Evolutionary conservation across 2,797 vertebrate genomes (phyloP), one percentile per base, ranked within the genome.

Genomic region (Acanthurus leucopareius): DNA sequence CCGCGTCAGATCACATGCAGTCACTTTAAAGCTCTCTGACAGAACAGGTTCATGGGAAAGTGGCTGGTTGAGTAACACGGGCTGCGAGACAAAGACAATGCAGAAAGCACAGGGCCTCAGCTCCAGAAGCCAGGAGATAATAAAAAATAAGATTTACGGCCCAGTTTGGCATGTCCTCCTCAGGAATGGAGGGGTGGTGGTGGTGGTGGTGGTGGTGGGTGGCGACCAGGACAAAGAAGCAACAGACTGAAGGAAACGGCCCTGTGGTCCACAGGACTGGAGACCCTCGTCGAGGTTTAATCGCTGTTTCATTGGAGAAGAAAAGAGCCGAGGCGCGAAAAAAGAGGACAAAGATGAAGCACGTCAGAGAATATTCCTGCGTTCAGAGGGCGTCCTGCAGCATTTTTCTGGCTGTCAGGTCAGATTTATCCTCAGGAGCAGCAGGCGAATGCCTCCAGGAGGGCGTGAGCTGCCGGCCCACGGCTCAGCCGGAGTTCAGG

Each of bases 181-280:
- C 35, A 69, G 44, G 35, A 51, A 16, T 11, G 62, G 52, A n/a
- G 47, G 68, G 48, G 52, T 0, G 22, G 56, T 0, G 52, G 10
- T 3, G 49, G 28, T 38, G 38, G 38, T 38, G 38, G 38, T 38
- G 38, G 4, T 38, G 38, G 38, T 38, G 38, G 38, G 38, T 1
- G 38, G 38, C 38, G 1, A 13, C 32, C 59, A 16, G 77, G 80
- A 80, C 80, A 75, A 83, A 76, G 71, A 48, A 10, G 47, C 49
- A 51, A 25, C 60, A 58, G 58, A 53, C 54, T 35, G 59, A 20
- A 45, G 71, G 66, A 74, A 70, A 44, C 10, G 15, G 20, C 47
- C 76, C 45, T 20, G n/a, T 65, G 69, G 63, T 47, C 3, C 7
- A 14, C 48, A 10, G 52, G 47, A 15, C 1, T 16, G 68, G 14